Conservation (phyloP, 1,140 invertebrate genomes). For the Caenorhabditis latens region DNA sequence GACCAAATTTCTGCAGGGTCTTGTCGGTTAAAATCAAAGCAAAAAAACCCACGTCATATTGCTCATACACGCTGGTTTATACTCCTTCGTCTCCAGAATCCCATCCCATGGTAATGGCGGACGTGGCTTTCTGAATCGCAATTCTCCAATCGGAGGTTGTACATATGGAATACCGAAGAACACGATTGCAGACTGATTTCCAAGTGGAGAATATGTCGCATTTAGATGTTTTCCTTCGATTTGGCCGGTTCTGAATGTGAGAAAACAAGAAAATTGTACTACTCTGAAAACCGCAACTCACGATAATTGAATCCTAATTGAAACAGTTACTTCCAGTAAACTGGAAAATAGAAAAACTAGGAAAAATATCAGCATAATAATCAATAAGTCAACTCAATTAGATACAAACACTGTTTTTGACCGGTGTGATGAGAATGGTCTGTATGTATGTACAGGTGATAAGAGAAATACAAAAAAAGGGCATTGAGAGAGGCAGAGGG, state of each 20-base stretch:
- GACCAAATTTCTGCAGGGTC: too few relatives aligned
- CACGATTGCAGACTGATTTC: constrained; percentile 25
- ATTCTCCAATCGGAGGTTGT: neutral
- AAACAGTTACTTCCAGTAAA: neutral
- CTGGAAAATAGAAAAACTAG: neutral
- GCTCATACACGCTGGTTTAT: constrained; percentile 44
- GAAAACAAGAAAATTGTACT: neutral
- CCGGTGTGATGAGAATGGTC: too few relatives aligned
- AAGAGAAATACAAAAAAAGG: too few relatives aligned
- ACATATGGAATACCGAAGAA: constrained; percentile 32
- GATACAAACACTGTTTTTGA: too few relatives aligned
- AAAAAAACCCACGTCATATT: neutral
- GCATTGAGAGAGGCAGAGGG: too few relatives aligned
- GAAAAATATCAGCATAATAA: neutral
- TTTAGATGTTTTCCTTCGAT: constrained; percentile 1
- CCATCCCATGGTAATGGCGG: constrained; percentile 35
- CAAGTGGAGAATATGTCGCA: constrained; percentile 25
- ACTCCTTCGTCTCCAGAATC: constrained; percentile 6
- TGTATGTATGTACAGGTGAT: too few relatives aligned
- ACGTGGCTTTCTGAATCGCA: constrained; percentile 19
- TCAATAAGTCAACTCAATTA: too few relatives aligned
- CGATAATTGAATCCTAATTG: neutral
- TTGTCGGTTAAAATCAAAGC: too few relatives aligned
- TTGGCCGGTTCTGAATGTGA: constrained; percentile 39
- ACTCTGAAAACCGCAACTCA: neutral